Conservation (phyloP, 2,113 vertebrate genomes). For the Pseudonaja textilis region DNA sequence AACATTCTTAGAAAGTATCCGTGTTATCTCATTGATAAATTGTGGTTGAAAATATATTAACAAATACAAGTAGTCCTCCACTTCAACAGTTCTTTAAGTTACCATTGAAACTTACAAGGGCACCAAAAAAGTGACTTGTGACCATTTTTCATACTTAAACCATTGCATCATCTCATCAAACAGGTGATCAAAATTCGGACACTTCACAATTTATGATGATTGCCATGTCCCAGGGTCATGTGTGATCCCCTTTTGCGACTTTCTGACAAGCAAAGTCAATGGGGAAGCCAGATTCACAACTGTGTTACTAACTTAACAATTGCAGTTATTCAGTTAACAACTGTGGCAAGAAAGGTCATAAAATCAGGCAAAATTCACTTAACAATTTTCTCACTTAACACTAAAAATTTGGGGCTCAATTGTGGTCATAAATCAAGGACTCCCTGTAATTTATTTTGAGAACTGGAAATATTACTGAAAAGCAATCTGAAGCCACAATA, state of each 20-base stretch:
- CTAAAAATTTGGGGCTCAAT: neutral
- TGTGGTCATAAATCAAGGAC: neutral
- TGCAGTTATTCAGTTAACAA: neutral
- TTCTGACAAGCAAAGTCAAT: neutral
- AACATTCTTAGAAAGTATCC: neutral
- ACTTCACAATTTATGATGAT: neutral
- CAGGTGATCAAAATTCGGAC: neutral
- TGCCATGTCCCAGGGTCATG: neutral
- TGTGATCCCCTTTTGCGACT: neutral
- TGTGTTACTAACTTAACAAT: neutral
- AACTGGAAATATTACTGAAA: conserved; percentile 28
- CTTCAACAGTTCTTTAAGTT: neutral
- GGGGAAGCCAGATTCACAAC: neutral
- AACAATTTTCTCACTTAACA: too few species aligned
- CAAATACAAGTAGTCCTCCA: neutral
- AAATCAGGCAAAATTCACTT: too few species aligned
- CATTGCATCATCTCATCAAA: neutral
- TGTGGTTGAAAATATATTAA: conserved; percentile 36
- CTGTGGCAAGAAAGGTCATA: neutral
- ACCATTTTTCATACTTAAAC: neutral
- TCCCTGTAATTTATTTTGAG: conserved; percentile 32
- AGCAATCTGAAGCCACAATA: conserved; percentile 35
- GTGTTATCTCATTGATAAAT: neutral
- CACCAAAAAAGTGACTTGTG: neutral
- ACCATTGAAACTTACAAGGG: neutral